These are phyloP conservation scores for Nymphalis c-album DNA, from an alignment of 2,888 invertebrate genomes.

Conservation along the genomic window DNA sequence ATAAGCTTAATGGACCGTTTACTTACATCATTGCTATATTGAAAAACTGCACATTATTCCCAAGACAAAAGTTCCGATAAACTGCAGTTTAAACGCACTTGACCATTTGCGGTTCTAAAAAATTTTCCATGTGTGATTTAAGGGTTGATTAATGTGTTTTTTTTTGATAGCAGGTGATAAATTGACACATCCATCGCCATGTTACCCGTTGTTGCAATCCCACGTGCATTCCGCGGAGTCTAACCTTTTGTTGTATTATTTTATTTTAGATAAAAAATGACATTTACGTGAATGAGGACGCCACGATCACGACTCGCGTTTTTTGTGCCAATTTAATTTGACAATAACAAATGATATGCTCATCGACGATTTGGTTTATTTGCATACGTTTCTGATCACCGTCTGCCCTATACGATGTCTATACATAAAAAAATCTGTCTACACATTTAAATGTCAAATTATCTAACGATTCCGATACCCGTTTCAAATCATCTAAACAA, in stretches of 20 bases:
- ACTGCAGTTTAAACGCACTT: neutral
- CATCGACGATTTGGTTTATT: constrained; percentile 39
- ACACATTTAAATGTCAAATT: constrained; percentile 30
- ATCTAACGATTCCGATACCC: constrained; percentile 9
- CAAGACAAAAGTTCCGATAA: neutral
- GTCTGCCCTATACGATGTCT: constrained; percentile 17
- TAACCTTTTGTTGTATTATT: constrained; percentile 43
- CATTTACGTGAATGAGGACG: constrained; percentile 58
- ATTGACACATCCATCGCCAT: constrained; percentile 45
- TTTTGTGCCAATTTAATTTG: constrained; percentile 53
- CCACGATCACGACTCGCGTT: constrained; percentile 49
- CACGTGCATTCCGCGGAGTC: constrained; percentile 38
- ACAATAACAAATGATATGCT: constrained; percentile 57
- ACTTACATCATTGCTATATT: neutral
- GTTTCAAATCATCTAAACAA: neutral
- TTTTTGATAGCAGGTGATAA: constrained; percentile 40
- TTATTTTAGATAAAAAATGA: constrained; percentile 59
- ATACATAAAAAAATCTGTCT: constrained; percentile 20
- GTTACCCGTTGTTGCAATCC: constrained; percentile 31
- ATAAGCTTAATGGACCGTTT: no score
- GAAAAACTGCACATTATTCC: neutral
- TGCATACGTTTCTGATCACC: constrained; percentile 14
- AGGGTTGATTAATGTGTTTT: constrained; percentile 15
- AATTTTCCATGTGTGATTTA: constrained; percentile 4
- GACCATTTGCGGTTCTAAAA: neutral